These are phyloP conservation scores for Blastobasis lacticolella DNA, from an alignment of 2,888 invertebrate genomes.

Conservation along the genomic window DNA sequence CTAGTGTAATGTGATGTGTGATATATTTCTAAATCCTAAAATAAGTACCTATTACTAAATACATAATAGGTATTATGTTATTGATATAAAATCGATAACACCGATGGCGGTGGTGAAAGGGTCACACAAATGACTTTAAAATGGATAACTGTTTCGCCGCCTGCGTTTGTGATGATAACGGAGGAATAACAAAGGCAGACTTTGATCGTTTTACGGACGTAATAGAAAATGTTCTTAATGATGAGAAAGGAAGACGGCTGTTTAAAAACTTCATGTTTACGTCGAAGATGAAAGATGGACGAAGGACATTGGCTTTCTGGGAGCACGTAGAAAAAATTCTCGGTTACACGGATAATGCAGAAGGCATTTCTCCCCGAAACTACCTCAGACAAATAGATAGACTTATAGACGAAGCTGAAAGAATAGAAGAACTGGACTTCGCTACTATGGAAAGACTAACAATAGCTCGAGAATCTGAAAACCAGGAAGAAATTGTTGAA, in stretches of 20 bases:
- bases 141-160: slow-evolving; percentile 68
- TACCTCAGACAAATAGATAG: slow-evolving; percentile 45
- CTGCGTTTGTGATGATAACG: slow-evolving; percentile 60
- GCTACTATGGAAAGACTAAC: slow-evolving; percentile 54
- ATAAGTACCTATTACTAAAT: not conserved
- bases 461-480: slow-evolving; percentile 43
- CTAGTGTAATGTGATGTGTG: not conserved
- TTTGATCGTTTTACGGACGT: slow-evolving; percentile 67
- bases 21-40: not conserved
- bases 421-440: slow-evolving; percentile 59
- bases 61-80: no score
- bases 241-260: slow-evolving; percentile 58
- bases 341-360: slow-evolving; percentile 41
- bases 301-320: slow-evolving; percentile 52
- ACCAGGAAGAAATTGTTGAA: slow-evolving; percentile 46
- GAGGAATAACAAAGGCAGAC: slow-evolving; percentile 60
- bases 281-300: slow-evolving; percentile 53
- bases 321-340: slow-evolving; percentile 54
- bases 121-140: slow-evolving; percentile 37
- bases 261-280: slow-evolving; percentile 65
- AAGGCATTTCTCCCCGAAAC: slow-evolving; percentile 38
- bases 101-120: slow-evolving; percentile 30
- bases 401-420: slow-evolving; percentile 53
- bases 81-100: slow-evolving; percentile 42
- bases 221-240: slow-evolving; percentile 65